Evolutionary conservation across 92 coral and sea anemone species (phyloP).

Genomic region (Zoanthus sansibaricus): DNA sequence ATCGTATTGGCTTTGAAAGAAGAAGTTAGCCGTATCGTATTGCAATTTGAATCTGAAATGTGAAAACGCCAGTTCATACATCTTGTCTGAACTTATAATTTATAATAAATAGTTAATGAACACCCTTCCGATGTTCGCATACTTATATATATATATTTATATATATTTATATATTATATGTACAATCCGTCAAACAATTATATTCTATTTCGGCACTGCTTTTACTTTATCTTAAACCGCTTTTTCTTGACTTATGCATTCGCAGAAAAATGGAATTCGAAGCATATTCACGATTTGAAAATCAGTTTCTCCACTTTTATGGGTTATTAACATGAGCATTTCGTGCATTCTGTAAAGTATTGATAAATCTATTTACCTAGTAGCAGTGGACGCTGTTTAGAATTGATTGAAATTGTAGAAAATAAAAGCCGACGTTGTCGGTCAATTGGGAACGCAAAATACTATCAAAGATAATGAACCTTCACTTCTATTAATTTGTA

Average conservation of each 20-base stretch:
- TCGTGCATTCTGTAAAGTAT: conserved; percentile 3
- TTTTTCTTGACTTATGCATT: conserved; percentile 15
- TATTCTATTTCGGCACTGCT: conserved; percentile 2
- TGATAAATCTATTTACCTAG: not conserved
- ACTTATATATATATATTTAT: conserved; percentile 14
- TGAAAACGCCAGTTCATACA: conserved; percentile 34
- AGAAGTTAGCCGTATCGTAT: too few relatives aligned
- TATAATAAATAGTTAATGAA: conserved; percentile 43
- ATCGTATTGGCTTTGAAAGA: not conserved
- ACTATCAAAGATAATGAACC: not conserved
- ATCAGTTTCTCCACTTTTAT: not conserved
- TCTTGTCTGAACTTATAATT: conserved; percentile 26
- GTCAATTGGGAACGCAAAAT: not conserved
- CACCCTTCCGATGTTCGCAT: conserved; percentile 13
- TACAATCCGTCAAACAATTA: conserved; percentile 29
- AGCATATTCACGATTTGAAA: not conserved
- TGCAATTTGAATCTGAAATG: not conserved
- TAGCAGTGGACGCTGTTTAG: conserved; percentile 6
- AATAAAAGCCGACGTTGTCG: not conserved
- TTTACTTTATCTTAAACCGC: conserved; percentile 28
- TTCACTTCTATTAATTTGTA: not conserved
- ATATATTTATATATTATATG: conserved; percentile 31
- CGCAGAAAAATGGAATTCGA: conserved; percentile 4
- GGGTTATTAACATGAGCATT: not conserved
- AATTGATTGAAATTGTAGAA: conserved; percentile 8